A percentile compares a stretch with the other conserved stretches of the same genome.
phyloP scores from a whole-genome alignment of 2,797 vertebrate species.

The Perdix hodgsoniae region DNA sequence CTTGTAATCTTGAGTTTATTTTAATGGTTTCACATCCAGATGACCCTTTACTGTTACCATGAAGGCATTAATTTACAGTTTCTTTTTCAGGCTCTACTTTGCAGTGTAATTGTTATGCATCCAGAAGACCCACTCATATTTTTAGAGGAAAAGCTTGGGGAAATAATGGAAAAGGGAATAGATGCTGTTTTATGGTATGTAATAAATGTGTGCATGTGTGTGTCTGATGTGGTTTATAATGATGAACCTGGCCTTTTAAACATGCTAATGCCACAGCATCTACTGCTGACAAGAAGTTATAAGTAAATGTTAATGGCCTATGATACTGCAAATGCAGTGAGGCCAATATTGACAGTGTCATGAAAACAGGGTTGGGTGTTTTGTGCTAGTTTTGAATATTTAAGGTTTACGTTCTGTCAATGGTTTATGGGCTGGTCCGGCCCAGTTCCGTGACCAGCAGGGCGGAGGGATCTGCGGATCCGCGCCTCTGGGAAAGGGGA shows the following conservation, averaged over 20 bases:
- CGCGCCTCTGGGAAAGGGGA: no score
- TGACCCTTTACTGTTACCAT: not conserved
- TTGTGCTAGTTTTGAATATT: not conserved
- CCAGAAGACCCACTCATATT: conserved; percentile 82
- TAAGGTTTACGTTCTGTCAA: no score
- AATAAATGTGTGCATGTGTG: not conserved
- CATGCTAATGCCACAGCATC: not conserved
- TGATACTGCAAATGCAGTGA: not conserved
- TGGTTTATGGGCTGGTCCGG: no score
- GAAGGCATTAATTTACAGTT: not conserved
- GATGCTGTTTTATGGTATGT: conserved; percentile 79
- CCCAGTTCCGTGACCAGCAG: no score
- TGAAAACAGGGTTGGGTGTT: not conserved
- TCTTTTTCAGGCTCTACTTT: conserved; percentile 79
- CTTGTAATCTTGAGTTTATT: not conserved
- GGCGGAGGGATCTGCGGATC: no score
- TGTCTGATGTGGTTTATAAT: not conserved
- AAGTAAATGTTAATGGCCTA: not conserved
- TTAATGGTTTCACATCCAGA: not conserved
- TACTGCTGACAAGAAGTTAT: not conserved
- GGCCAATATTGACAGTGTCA: not conserved
- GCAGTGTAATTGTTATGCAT: conserved; percentile 76
- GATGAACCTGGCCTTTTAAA: conserved; percentile 16
- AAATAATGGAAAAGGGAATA: conserved; percentile 77
- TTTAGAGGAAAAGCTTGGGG: conserved; percentile 81